These are phyloP conservation scores for Eupithecia insigniata DNA, from an alignment of 2,888 invertebrate genomes.

Conservation along the genomic window DNA sequence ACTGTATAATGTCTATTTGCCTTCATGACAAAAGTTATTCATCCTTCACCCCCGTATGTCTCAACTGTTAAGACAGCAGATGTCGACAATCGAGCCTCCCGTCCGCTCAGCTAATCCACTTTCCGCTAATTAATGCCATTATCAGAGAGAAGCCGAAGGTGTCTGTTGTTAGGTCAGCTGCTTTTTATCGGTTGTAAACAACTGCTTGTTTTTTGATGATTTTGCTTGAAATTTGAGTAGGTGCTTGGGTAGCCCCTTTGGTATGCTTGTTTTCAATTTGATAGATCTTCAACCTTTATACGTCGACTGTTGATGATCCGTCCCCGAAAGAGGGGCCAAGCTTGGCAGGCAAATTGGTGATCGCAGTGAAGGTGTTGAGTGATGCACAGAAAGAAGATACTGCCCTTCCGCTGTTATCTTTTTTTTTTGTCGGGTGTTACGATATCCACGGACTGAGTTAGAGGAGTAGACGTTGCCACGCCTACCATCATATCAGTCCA, in stretches of 20 bases:
- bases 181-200: slow-evolving; percentile 20
- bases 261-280: not conserved
- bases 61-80: slow-evolving; percentile 61
- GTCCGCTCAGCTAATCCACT: slow-evolving; percentile 67
- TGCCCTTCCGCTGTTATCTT: too few species aligned
- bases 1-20: too few species aligned
- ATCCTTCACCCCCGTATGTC: slow-evolving; percentile 15
- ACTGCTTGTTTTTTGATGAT: not conserved
- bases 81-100: slow-evolving; percentile 68
- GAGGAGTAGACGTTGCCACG: too few species aligned
- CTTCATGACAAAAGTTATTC: not conserved
- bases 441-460: too few species aligned
- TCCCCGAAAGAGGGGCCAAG: too few species aligned
- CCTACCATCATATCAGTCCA: too few species aligned
- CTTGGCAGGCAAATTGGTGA: too few species aligned
- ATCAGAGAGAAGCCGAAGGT: slow-evolving; percentile 60
- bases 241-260: not conserved
- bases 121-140: slow-evolving; percentile 71
- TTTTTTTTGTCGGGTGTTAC: too few species aligned
- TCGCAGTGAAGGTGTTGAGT: too few species aligned
- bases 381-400: too few species aligned
- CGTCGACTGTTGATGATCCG: too few species aligned
- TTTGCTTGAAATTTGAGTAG: not conserved
- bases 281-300: not conserved
- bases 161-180: slow-evolving; percentile 47